These are phyloP conservation scores for Colossoma macropomum DNA, from an alignment of 2,113 vertebrate genomes.

Conservation along the genomic window DNA sequence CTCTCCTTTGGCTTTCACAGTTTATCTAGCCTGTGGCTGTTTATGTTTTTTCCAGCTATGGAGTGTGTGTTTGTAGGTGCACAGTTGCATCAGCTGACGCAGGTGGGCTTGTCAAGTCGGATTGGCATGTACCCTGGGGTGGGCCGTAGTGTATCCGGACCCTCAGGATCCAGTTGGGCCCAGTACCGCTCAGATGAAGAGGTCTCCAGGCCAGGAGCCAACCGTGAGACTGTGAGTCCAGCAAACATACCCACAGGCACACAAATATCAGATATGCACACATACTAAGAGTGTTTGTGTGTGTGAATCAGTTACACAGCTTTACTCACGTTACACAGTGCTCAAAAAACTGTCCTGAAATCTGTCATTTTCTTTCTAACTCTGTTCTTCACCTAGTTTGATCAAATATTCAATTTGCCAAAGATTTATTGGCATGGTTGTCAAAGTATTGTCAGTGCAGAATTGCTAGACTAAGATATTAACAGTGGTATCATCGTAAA, in stretches of 20 bases:
- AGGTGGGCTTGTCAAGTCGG: constrained; percentile 93
- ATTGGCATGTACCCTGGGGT: constrained; percentile 87
- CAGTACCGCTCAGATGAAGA: constrained; percentile 86
- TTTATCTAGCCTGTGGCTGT: neutral
- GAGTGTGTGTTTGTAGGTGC: constrained; percentile 78
- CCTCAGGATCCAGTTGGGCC: constrained; percentile 88
- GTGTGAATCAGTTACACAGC: neutral
- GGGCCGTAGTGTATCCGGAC: constrained; percentile 86
- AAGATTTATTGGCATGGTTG: too few relatives aligned
- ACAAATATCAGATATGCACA: neutral
- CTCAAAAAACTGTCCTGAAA: too few relatives aligned
- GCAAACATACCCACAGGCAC: neutral
- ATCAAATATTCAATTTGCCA: too few relatives aligned
- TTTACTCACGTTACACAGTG: too few relatives aligned
- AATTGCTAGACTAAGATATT: too few relatives aligned
- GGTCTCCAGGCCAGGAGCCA: constrained; percentile 72
- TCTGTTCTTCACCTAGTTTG: too few relatives aligned
- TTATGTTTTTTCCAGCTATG: neutral
- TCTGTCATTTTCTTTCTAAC: too few relatives aligned
- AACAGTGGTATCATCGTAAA: neutral
- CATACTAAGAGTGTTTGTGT: neutral
- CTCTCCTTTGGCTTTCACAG: neutral
- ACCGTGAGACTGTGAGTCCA: constrained; percentile 88
- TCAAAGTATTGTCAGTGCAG: too few relatives aligned
- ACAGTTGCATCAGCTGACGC: constrained; percentile 94